Base-by-base conservation (phyloP, 2,888 invertebrate genomes). In the Synanthedon tipuliformis region DNA sequence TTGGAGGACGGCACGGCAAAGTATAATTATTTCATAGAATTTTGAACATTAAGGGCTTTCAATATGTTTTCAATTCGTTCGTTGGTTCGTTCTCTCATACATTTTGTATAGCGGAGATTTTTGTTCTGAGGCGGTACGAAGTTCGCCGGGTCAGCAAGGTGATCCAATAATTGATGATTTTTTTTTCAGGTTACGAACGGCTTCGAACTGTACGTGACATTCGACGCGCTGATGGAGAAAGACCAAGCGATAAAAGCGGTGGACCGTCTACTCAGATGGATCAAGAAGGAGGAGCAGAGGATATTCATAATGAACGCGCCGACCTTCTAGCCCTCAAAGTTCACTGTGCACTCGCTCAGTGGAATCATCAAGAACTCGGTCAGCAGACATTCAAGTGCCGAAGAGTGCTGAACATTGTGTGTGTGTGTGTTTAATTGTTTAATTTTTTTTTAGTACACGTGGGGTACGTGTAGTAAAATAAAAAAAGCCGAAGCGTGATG, bases 171-270 rank as follows among this genome's bases (percentile, higher is more conserved):
- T 27, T 27, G 34, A 10, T 34, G 34, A 4, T 34, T 34, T 34
- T 27, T 59, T 48, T 81, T 81, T 11, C 81, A 94, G 94, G 90
- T 94, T 50, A 97, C 97, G 12, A 91, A 93, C 55, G 95, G 94
- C 16, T 98, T 98, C 75, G 98, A 98, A 78, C 81, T 99, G 48
- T 98, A 97, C 77, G 95, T 95, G 4, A 93, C 95, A 2, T 95
- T 98, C 69, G 97, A 97, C 66, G 95, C 98, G 0, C 81, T 97
- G 27, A 92, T 96, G 61, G 95, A 95, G 54, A 97, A 96, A 72
- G 91, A 92, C 27, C 90, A 91, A 61, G 95, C 96, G 0, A 96
- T 97, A 54, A 92, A 92, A 67, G 92, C 95, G 51, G 94, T 98
- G 11, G 95, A 95, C 71, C 95, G 94, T 73, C 88, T 99, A 2